A percentile compares a stretch with the other conserved stretches of the same genome.
Conservation (phyloP, 2,888 invertebrate genomes). For the Dryomyza anilis region DNA sequence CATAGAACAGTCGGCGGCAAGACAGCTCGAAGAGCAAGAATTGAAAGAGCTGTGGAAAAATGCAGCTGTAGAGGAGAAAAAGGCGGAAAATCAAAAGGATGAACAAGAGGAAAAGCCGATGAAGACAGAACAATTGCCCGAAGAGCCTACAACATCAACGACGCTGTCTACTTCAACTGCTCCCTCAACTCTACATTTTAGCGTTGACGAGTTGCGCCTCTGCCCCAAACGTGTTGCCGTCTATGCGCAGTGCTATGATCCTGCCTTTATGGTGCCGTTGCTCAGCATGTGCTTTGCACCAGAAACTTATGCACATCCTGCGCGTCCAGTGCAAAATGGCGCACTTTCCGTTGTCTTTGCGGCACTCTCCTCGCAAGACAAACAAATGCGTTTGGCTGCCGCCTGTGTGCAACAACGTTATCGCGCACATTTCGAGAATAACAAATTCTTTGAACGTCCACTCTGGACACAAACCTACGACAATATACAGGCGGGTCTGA, state of each 20-base stretch:
- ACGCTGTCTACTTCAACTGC: too few species aligned
- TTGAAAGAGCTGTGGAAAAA: constrained; percentile 41
- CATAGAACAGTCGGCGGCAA: too few species aligned
- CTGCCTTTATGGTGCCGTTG: constrained; percentile 79
- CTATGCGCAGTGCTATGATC: constrained; percentile 72
- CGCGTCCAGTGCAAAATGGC: constrained; percentile 72
- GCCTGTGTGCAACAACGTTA: constrained; percentile 77
- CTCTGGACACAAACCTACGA: constrained; percentile 59
- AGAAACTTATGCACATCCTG: constrained; percentile 74
- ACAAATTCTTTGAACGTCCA: constrained; percentile 62
- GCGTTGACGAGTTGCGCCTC: constrained; percentile 43
- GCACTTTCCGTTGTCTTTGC: constrained; percentile 73
- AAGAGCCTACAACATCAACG: too few species aligned
- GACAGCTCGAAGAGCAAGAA: constrained; percentile 36
- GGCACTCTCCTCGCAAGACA: constrained; percentile 72
- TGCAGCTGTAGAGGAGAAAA: too few species aligned
- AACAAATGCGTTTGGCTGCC: constrained; percentile 72
- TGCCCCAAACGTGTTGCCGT: constrained; percentile 52
- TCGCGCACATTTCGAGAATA: constrained; percentile 74
- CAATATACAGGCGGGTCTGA: constrained; percentile 56
- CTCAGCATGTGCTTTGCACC: constrained; percentile 76
- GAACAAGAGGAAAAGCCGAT: constrained; percentile 1
- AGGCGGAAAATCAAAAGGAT: too few species aligned
- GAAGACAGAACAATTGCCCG: too few species aligned
- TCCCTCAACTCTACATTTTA: too few species aligned